Base-by-base conservation (phyloP, 2,797 vertebrate genomes). In the Alfaro cultratus region DNA sequence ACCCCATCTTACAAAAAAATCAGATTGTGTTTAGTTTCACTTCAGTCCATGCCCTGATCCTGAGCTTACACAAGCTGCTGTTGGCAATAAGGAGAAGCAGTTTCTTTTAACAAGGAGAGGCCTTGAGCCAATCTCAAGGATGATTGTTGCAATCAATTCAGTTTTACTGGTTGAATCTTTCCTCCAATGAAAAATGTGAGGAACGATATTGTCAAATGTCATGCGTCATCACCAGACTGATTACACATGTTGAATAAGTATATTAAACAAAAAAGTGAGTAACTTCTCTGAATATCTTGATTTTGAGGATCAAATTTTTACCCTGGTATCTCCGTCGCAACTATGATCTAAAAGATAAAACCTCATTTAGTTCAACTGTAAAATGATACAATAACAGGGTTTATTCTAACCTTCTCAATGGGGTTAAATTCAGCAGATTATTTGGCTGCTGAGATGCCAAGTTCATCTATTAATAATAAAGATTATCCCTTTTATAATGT, bases 321-420 rank as follows among this genome's bases (percentile, higher is more conserved):
- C 79, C 67, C 73, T 74, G 74, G 6, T 64, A 85, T 78, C 83
- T 84, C 78, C 77, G 46, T 41, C 55, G 7, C 62, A 79, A 80
- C 79, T 81, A 36, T 79, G 16, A 67, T 53, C 46, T 46, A 26
- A 82, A 82, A 85, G 83, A 83, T 60, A 57, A 83, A 75, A 86
- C 67, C 26, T 36, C 0, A 15, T 74, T 39, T 4, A 45, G 21
- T 86, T 26, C 62, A 78, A 51, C 72, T 31, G 75, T 76, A 46
- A 84, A 85, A 74, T 41, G 64, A 41, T 67, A 21, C 46, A 36
- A 23, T 15, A 43, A 76, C 78, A 74, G 15, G 73, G 49, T 55
- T 64, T 34, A 26, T 10, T 47, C 13, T 75, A 36, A 34, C 79
- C 84, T 68, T 31, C 0, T 18, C 2, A 75, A 60, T 73, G 76